A percentile compares a stretch with the other conserved stretches of the same genome.
Evolutionary conservation across 2,888 invertebrate species (phyloP).

Genomic region (Hyles lineata): DNA sequence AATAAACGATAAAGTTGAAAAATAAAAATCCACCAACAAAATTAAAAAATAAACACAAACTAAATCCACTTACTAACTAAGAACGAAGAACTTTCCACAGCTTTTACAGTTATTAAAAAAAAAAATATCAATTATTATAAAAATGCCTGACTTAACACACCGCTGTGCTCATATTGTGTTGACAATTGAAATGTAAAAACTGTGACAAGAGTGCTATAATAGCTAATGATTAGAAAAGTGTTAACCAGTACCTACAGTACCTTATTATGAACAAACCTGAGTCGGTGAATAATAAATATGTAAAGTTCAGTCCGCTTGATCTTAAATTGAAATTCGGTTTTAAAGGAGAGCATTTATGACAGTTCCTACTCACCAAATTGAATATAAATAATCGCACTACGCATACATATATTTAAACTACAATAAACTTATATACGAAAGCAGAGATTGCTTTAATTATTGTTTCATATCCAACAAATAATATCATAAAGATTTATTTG

Average conservation of each 20-base stretch:
- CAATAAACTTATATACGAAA: not conserved
- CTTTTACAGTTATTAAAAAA: constrained; percentile 60
- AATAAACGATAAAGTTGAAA: constrained; percentile 43
- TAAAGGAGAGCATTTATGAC: not conserved
- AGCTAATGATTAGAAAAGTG: constrained; percentile 53
- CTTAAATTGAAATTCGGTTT: constrained; percentile 23
- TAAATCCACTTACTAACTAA: constrained; percentile 62
- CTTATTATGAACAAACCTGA: constrained; percentile 72
- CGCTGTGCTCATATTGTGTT: constrained; percentile 44
- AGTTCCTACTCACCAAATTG: not conserved
- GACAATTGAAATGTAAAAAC: constrained; percentile 71
- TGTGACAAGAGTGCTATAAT: constrained; percentile 71
- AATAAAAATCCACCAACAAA: constrained; percentile 50
- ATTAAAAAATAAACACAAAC: constrained; percentile 52
- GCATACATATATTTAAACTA: not conserved
- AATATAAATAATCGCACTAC: not conserved
- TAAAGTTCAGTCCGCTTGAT: constrained; percentile 21
- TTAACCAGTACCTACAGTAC: constrained; percentile 69
- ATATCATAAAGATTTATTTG: not conserved
- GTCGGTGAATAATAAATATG: constrained; percentile 57
- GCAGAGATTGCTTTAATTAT: not conserved
- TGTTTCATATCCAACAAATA: not conserved
- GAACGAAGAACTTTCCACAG: constrained; percentile 66
- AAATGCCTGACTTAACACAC: constrained; percentile 49
- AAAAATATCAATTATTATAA: constrained; percentile 29